Conservation (phyloP, 92 coral and sea anemone genomes). For the Epizoanthus stellaris region DNA sequence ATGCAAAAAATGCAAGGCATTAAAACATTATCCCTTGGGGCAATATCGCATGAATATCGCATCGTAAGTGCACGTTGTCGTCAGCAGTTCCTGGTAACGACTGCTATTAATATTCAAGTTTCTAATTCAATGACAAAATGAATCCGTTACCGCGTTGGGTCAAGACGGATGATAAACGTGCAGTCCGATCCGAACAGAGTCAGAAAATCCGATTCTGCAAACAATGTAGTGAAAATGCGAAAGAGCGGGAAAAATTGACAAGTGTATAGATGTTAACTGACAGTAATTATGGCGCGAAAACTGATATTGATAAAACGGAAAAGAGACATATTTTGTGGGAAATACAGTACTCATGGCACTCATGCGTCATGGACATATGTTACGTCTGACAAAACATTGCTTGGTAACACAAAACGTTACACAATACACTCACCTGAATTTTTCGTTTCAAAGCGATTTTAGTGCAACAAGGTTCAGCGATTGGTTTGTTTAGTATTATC, state of each 20-base stretch:
- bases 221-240: too few species aligned
- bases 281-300: slow-evolving; percentile 5
- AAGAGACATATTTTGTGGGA: background rate
- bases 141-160: background rate
- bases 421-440: background rate
- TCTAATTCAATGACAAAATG: background rate
- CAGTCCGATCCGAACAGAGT: background rate
- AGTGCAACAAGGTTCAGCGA: background rate
- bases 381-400: background rate
- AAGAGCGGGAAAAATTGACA: background rate
- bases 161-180: background rate
- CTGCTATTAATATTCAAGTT: background rate
- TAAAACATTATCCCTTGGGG: background rate
- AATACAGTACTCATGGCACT: background rate
- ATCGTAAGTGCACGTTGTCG: background rate
- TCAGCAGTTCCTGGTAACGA: background rate
- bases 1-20: slow-evolving; percentile 26
- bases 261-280: background rate
- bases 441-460: background rate
- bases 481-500: background rate
- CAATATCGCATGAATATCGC: background rate
- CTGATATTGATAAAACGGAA: background rate
- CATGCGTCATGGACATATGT: background rate
- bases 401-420: background rate
- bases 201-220: background rate